Base-by-base conservation (phyloP, 2,113 vertebrate species). In the Balaeniceps rex region DNA sequence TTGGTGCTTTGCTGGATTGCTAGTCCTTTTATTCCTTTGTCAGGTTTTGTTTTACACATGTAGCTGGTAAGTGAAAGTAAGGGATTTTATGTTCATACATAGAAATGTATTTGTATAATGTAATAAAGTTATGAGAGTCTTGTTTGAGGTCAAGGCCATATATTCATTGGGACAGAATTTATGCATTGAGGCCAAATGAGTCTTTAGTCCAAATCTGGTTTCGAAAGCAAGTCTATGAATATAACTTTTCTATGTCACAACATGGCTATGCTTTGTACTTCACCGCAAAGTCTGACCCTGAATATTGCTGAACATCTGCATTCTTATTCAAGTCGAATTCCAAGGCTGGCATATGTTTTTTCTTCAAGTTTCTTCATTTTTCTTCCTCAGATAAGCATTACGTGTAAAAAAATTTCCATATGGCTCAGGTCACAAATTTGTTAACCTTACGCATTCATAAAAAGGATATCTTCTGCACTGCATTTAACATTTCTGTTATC, bases 401-500 rank as follows among this genome's bases (percentile, higher is more conserved):
- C 44, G 78, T 61, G 36, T 57, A 85, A 90, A 74, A 76, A 77
- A 66, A 93, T 93, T 97, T 95, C 93, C 76, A 83, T n/a, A 40
- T 4, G 10, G 63, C n/a, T 94, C 69, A 83, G 84, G 87, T 96
- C 93, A 90, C 87, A 69, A 92, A 92, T 77, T 97, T 91, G 69
- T 94, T 96, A 94, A 93, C 88, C 87, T 97, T 57, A 63, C 25
- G 26, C 52, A 81, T 77, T 97, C 58, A 60, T 40, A 70, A 83
- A 72, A 61, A 42, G 61, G 89, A 34, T 65, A 40, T 97, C 74
- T 97, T 76, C 88, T 77, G 79, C 81, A 90, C 57, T 11, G 18
- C 76, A 40, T 94, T 97, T 97, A 94, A 81, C 78, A 60, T 65
- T 93, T 86, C 82, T 95, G 44, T 86, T 94, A 97, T 83, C 69